A percentile compares a stretch with the other conserved stretches of the same genome.
Conservation (phyloP, 2,888 invertebrate species). For the Bombyx huttoni region DNA sequence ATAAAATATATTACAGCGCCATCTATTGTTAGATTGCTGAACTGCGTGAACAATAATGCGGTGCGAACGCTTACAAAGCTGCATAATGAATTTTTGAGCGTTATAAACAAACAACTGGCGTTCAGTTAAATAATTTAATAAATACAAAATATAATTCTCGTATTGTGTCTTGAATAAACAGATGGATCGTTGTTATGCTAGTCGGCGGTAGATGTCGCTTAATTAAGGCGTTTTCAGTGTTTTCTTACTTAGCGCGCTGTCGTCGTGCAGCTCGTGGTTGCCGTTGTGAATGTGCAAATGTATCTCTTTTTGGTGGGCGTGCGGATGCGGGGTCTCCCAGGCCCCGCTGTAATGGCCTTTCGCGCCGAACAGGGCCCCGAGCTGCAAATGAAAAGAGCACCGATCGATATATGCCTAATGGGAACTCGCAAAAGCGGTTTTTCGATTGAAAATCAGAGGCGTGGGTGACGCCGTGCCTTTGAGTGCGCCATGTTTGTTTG, state of each 20-base stretch:
- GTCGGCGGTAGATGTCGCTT: constrained; percentile 7
- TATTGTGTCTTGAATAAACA: too few species aligned
- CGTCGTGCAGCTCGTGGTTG: constrained; percentile 24
- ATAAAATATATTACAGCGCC: constrained; percentile 9
- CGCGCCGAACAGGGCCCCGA: constrained; percentile 42
- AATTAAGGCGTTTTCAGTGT: not conserved
- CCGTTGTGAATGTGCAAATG: constrained; percentile 61
- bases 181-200: constrained; percentile 1
- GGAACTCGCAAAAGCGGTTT: too few species aligned
- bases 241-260: constrained; percentile 21
- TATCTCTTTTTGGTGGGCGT: constrained; percentile 47
- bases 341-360: constrained; percentile 31
- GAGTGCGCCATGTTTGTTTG: too few species aligned
- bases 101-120: not conserved
- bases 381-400: constrained; percentile 20
- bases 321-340: constrained; percentile 30
- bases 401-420: too few species aligned
- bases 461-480: too few species aligned
- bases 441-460: too few species aligned
- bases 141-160: too few species aligned
- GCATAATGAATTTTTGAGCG: not conserved
- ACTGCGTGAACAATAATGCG: not conserved
- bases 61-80: not conserved
- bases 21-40: constrained; percentile 16
- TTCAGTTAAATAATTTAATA: not conserved